phyloP scores from a whole-genome alignment of 2,113 vertebrate species.

The Typhlomys cinereus region DNA sequence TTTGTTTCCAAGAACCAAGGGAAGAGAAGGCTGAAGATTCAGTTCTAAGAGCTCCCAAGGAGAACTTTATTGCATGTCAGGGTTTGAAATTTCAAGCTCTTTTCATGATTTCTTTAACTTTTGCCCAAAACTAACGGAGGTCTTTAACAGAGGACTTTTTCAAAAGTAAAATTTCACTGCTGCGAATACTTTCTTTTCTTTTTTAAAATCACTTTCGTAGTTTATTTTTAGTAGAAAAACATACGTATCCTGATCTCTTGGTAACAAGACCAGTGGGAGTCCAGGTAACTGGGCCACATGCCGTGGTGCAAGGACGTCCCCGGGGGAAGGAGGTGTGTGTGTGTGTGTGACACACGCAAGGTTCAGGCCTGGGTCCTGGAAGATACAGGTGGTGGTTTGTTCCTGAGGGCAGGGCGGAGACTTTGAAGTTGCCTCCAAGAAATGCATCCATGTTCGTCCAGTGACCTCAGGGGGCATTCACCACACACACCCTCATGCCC shows the following conservation, averaged over 20 bases:
- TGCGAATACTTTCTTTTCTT: background rate
- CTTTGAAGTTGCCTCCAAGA: background rate
- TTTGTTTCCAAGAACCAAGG: conserved; percentile 19
- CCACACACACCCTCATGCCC: background rate
- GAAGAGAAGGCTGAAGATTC: background rate
- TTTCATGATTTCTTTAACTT: conserved; percentile 3
- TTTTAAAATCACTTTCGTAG: background rate
- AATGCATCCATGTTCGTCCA: background rate
- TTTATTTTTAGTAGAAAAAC: conserved; percentile 62
- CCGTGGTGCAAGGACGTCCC: background rate
- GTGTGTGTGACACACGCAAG: background rate
- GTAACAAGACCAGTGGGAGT: conserved; percentile 38
- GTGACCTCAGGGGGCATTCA: background rate
- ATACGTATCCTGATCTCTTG: conserved; percentile 46
- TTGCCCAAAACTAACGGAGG: background rate
- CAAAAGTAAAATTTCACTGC: background rate
- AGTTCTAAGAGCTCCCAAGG: background rate
- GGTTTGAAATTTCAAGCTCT: background rate
- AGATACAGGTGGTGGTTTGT: background rate
- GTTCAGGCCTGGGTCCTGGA: background rate
- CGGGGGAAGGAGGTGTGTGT: no score
- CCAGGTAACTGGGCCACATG: background rate
- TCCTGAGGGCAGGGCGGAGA: background rate
- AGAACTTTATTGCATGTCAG: background rate
- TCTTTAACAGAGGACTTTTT: background rate